These are phyloP conservation scores for Sebastes minor DNA, from an alignment of 2,797 vertebrate genomes.

Conservation along the genomic window DNA sequence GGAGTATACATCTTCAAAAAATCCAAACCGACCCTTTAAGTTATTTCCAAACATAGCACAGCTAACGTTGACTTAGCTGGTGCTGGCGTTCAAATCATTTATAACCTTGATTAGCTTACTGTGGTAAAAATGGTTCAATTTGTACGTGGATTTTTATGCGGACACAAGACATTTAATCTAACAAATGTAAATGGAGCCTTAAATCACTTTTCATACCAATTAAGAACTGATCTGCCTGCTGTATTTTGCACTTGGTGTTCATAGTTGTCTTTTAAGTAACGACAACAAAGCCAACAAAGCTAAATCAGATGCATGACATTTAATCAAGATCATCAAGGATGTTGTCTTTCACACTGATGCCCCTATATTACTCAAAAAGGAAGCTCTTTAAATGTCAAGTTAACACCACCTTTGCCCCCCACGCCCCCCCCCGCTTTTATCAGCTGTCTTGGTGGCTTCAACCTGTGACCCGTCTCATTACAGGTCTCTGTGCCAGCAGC, in stretches of 20 bases:
- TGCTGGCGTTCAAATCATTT: too few relatives aligned
- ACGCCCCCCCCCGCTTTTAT: slow-evolving; percentile 17
- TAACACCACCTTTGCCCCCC: neutral
- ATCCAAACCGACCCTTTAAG: too few relatives aligned
- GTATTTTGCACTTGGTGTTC: neutral
- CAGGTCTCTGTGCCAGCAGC: slow-evolving; percentile 40
- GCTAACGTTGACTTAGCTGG: too few relatives aligned
- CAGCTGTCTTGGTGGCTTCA: slow-evolving; percentile 14
- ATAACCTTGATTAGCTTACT: too few relatives aligned
- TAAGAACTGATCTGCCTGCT: neutral
- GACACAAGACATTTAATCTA: neutral
- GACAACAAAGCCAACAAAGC: neutral
- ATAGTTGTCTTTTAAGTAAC: neutral
- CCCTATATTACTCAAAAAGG: slow-evolving; percentile 19
- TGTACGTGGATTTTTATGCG: neutral
- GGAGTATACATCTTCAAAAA: too few relatives aligned
- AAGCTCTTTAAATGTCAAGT: slow-evolving; percentile 34
- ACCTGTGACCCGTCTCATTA: slow-evolving; percentile 57
- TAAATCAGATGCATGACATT: slow-evolving; percentile 14
- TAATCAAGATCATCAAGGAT: neutral
- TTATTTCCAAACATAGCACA: too few relatives aligned
- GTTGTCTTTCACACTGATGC: neutral
- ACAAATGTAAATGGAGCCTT: neutral
- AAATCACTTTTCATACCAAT: neutral
- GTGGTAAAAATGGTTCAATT: too few relatives aligned